Evolutionary conservation across 30 jellyfish, hydroid and myxozoan genomes (phyloP).

Genomic region (Nemopilema nomurai): DNA sequence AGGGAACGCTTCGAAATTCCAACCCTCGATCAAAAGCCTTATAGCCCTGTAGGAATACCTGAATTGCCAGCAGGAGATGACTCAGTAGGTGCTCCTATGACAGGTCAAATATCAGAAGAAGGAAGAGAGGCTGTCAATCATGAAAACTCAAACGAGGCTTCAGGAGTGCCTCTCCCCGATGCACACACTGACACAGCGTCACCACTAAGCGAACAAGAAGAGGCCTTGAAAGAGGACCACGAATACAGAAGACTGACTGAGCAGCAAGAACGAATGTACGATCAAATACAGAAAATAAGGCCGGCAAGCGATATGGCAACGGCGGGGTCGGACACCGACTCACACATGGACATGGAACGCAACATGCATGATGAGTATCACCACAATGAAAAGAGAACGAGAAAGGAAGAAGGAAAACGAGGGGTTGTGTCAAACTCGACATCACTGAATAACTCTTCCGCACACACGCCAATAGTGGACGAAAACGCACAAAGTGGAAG

Average conservation of each 20-base stretch:
- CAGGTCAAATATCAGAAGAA: conserved; percentile 50
- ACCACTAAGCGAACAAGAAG: conserved; percentile 88
- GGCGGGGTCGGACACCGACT: conserved; percentile 27
- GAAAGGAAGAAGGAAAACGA: conserved; percentile 22
- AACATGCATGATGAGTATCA: conserved; percentile 14
- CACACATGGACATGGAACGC: conserved; percentile 27
- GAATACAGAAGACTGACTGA: conserved; percentile 72
- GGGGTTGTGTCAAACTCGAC: conserved; percentile 34
- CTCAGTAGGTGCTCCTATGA: conserved; percentile 48
- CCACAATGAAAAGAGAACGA: conserved; percentile 56
- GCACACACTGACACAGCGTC: conserved; percentile 78
- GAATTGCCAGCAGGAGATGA: conserved; percentile 72
- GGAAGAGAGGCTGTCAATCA: conserved; percentile 29
- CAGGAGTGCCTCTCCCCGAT: conserved; percentile 62
- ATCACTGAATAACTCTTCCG: conserved; percentile 29
- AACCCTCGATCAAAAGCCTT: conserved; percentile 20
- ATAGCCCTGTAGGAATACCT: conserved; percentile 64
- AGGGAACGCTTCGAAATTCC: conserved; percentile 57
- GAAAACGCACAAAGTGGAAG: neutral
- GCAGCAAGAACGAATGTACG: conserved; percentile 78
- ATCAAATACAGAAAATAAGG: conserved; percentile 51
- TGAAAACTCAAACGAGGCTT: conserved; percentile 21
- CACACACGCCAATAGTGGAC: conserved; percentile 13
- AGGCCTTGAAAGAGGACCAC: conserved; percentile 88
- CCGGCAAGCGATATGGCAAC: conserved; percentile 79